Conservation (phyloP, 2,113 vertebrate genomes). For the Poeciliopsis retropinna region DNA sequence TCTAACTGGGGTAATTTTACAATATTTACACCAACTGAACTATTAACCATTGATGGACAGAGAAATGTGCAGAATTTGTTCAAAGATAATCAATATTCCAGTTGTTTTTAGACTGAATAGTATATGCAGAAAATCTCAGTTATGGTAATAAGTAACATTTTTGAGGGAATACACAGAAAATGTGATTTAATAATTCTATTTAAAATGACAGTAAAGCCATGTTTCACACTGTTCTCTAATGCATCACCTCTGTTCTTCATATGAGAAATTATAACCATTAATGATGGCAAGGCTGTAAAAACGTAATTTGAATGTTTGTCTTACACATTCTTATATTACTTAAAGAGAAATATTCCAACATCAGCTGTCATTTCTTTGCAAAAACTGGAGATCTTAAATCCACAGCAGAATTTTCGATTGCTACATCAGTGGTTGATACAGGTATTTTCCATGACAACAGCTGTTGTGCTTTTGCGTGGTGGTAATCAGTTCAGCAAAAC, state of each 20-base stretch:
- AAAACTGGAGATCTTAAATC: background rate
- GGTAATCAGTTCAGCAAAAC: constrained; percentile 1
- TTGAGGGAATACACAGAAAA: background rate
- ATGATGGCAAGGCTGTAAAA: background rate
- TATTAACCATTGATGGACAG: background rate
- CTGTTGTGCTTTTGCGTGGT: background rate
- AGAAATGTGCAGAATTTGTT: too few species aligned
- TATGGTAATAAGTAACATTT: background rate
- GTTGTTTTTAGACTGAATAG: background rate
- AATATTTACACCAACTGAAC: constrained; percentile 30
- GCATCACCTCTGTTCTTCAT: background rate
- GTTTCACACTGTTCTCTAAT: background rate
- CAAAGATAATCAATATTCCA: background rate
- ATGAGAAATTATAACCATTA: background rate
- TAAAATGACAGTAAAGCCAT: background rate
- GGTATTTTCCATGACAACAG: background rate
- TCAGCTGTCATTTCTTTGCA: too few species aligned
- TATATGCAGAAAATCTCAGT: background rate
- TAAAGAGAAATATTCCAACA: background rate
- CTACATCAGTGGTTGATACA: constrained; percentile 7
- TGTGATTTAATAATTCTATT: background rate
- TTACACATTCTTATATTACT: background rate
- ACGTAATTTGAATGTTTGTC: background rate
- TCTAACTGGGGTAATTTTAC: constrained; percentile 5
- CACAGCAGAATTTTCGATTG: background rate